Conservation (phyloP, 1,140 invertebrate species). For the Aricia agestis region DNA sequence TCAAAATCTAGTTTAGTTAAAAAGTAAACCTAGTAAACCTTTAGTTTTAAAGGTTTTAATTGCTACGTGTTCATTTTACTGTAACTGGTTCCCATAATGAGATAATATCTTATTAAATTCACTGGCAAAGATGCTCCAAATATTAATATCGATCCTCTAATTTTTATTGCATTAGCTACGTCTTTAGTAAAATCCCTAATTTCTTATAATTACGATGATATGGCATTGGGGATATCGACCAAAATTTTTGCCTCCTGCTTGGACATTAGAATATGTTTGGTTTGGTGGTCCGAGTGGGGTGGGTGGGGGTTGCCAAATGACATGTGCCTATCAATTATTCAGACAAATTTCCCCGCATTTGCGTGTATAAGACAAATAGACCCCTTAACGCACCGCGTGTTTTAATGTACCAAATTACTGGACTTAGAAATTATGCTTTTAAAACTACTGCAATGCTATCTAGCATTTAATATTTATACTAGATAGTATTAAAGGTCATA, state of each 20-base stretch:
- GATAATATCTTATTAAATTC: no score
- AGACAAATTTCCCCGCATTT: constrained; percentile 70
- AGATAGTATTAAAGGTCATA: no score
- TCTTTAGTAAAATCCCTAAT: not conserved
- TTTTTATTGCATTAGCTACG: not conserved
- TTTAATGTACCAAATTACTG: not conserved
- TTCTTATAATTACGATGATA: not conserved
- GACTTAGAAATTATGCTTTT: not conserved
- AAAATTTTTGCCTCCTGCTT: not conserved
- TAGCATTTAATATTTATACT: no score
- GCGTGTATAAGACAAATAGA: constrained; percentile 70
- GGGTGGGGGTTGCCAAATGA: constrained; percentile 69
- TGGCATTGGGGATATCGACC: constrained; percentile 5
- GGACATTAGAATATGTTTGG: constrained; percentile 24
- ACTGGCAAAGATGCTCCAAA: no score
- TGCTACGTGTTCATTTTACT: no score
- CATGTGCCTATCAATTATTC: constrained; percentile 70
- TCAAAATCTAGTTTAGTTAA: no score
- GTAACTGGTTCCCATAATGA: no score
- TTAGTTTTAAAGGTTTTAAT: no score
- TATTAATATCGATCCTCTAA: no score
- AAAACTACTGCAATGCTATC: no score
- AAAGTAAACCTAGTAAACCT: no score
- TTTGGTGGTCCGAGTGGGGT: constrained; percentile 41
- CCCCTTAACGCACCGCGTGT: constrained; percentile 39